Evolutionary conservation across 1,140 invertebrate species (phyloP), one percentile per base, ranked within the genome.

Genomic region (Heliconius nattereri): DNA sequence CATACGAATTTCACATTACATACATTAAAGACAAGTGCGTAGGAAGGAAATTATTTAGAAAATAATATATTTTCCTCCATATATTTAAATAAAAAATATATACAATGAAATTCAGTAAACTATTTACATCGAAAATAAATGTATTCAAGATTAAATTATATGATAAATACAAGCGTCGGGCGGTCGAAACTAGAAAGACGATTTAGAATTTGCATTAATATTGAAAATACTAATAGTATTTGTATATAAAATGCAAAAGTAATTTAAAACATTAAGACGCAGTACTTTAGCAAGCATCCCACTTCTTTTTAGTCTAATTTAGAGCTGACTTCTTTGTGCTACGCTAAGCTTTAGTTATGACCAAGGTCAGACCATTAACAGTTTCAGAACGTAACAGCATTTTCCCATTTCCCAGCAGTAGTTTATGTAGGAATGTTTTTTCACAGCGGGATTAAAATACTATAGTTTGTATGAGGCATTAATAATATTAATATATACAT

Each of bases 391-490:
- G 75, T 87, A 88, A 88, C 85, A 89, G 84, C 87, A 80, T 87
- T 90, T 90, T 85, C 86, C 75, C 82, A 89, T 90, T 87, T 86
- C 86, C 57, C 85, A 85, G 79, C 83, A 75, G 81, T 83, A 77
- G 81, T 70, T 80, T 80, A 75, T 79, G 78, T 81, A 81, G 70
- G 73, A 81, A 82, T 74, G 79, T 75, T 82, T 80, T 76, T 77
- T 79, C 88, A 73, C 89, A 83, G 84, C 85, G 78, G 85, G 88
- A 78, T 71, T 75, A 79, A 66, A 82, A 83, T 57, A 76, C 72
- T 75, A 78, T 78, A 75, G 77, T 78, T 76, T 76, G 74, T 81
- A 45, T 57, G 70, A 78, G 37, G 71, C 78, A 78, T 13, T 66
- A 66, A 1, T 23, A 13, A 3, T 66, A 66, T 66, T 26, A 13